Evolutionary conservation across 1,140 invertebrate genomes (phyloP).

Genomic region (Drusus annulatus): DNA sequence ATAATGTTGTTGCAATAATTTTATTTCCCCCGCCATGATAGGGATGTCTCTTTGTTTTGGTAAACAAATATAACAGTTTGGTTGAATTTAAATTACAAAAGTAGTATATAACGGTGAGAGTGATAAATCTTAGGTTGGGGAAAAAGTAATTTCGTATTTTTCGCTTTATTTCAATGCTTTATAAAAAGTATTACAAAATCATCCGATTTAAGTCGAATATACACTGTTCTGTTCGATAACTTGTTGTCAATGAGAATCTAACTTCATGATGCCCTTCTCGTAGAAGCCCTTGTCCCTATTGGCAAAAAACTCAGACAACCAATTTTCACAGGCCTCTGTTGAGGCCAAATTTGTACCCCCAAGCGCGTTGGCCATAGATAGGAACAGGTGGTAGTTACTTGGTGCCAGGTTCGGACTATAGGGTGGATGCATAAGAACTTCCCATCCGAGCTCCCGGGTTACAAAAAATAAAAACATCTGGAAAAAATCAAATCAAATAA

Average conservation of each 20-base stretch:
- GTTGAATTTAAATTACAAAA: no score
- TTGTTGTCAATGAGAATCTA: slow-evolving; percentile 16
- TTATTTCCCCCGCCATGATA: no score
- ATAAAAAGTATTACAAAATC: not conserved
- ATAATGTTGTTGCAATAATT: no score
- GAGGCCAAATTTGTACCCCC: slow-evolving; percentile 20
- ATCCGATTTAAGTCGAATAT: slow-evolving; percentile 22
- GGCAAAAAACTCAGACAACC: slow-evolving; percentile 23
- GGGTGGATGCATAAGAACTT: slow-evolving; percentile 25
- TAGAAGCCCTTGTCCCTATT: slow-evolving; percentile 26
- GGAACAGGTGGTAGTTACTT: slow-evolving; percentile 23
- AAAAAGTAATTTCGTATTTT: slow-evolving; percentile 15
- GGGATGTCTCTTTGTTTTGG: no score
- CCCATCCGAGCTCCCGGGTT: slow-evolving; percentile 22
- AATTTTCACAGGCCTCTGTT: slow-evolving; percentile 26
- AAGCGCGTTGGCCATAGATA: slow-evolving; percentile 20
- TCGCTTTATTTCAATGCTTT: slow-evolving; percentile 7
- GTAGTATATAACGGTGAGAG: no score
- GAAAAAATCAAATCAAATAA: no score
- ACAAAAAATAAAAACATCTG: no score
- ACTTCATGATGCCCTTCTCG: slow-evolving; percentile 17
- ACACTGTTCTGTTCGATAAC: slow-evolving; percentile 17
- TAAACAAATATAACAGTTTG: no score
- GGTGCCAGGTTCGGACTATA: slow-evolving; percentile 16
- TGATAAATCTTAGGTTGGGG: slow-evolving; percentile 5